Evolutionary conservation across 2,797 vertebrate genomes (phyloP), one percentile per base, ranked within the genome.

Genomic region (Gastrophryne carolinensis): DNA sequence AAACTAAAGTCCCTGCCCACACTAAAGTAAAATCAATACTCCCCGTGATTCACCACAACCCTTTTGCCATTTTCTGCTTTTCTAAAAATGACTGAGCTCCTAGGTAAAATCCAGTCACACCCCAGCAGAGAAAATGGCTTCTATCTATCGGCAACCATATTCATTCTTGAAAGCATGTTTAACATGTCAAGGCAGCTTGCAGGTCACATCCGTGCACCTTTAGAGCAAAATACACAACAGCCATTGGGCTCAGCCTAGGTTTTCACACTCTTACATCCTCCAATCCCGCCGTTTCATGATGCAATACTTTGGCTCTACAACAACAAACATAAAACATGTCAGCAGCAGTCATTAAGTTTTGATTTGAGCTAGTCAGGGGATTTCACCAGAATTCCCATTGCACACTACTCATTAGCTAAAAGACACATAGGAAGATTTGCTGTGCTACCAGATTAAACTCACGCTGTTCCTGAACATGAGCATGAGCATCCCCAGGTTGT

Each of bases 331-430:
- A 69, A 69, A 69, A 39, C 47, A 72, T 62, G 50, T 41, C 60
- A 47, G 24, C 62, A 29, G 52, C 52, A 53, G 50, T 56, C 56
- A 73, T 64, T 73, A 73, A 54, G 61, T 39, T 41, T 57, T 73
- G 71, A 73, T 73, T 73, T 73, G 35, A 54, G 71, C 23, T 47
- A 27, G 71, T 37, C 70, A n/a, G 32, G 50, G 41, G 60, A 54
- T 64, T 64, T 15, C 11, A 27, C 44, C 35, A 23, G 30, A 56
- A 73, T 65, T 64, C 71, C 71, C 71, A 41, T 44, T 35, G 39
- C 60, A 54, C 71, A 64, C 71, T 30, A 32, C 62, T 61, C 71
- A 65, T 73, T 73, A 73, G 71, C 71, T 54, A 41, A 44, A 30
- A 64, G 71, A 64, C 61, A 65, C 35, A 41, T 50, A 44, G 52